Conservation (phyloP, 1,140 invertebrate genomes). For the Diprion similis region DNA sequence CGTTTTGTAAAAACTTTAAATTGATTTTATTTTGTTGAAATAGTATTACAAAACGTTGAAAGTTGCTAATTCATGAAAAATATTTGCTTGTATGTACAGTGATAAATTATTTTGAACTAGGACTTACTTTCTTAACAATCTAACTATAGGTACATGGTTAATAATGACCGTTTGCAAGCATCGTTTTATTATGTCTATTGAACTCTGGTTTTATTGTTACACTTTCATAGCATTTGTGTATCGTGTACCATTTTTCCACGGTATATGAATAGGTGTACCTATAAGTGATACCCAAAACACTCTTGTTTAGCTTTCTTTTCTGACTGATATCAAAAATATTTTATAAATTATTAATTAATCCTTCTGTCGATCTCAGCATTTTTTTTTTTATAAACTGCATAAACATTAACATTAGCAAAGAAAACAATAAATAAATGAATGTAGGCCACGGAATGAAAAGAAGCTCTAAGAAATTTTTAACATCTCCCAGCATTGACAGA, state of each 20-base stretch:
- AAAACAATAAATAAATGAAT: constrained; percentile 17
- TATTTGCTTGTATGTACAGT: background rate
- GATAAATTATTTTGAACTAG: background rate
- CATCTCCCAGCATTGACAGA: background rate
- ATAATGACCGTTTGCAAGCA: background rate
- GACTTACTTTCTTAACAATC: background rate
- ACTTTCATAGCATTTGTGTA: constrained; percentile 30
- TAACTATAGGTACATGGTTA: background rate
- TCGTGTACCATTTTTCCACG: constrained; percentile 39
- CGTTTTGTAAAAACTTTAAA: constrained; percentile 13
- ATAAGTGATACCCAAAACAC: background rate
- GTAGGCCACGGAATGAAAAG: background rate
- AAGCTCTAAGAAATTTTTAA: background rate
- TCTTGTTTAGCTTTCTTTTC: background rate
- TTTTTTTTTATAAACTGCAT: constrained; percentile 59
- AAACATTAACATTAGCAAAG: constrained; percentile 33
- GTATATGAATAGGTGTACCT: constrained; percentile 32
- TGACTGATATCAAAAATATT: constrained; percentile 28
- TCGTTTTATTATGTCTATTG: background rate
- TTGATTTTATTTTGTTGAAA: background rate
- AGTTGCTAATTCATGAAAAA: background rate
- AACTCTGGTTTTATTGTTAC: background rate
- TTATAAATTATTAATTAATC: constrained; percentile 45
- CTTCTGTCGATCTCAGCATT: constrained; percentile 49
- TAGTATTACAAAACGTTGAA: background rate